Conservation (phyloP, 2,113 vertebrate species). For the Neoarius graeffei region DNA sequence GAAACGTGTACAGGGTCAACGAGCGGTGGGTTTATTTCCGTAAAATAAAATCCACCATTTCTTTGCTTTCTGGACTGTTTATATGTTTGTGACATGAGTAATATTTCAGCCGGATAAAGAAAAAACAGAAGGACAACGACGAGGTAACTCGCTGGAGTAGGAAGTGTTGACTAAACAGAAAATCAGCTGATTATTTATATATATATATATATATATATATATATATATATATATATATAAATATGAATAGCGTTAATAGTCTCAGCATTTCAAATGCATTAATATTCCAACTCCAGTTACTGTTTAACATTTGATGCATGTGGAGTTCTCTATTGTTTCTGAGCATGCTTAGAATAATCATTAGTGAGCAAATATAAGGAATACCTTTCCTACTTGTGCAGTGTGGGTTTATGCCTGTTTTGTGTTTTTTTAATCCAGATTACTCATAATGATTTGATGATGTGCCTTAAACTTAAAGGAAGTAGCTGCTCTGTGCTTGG, state of each 20-base stretch:
- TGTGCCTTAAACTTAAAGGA: background rate
- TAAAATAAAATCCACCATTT: too few species aligned
- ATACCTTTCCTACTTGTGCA: background rate
- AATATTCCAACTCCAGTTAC: background rate
- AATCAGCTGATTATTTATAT: too few species aligned
- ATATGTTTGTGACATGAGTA: background rate
- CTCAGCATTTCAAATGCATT: background rate
- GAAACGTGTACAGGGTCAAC: background rate
- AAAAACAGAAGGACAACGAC: background rate
- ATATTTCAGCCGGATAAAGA: background rate
- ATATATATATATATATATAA: too few species aligned
- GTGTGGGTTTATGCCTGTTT: background rate
- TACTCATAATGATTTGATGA: background rate
- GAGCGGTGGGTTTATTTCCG: background rate
- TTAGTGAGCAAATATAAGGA: background rate
- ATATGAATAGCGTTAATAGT: too few species aligned
- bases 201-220: too few species aligned
- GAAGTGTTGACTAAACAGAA: background rate
- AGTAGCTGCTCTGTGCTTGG: constrained; percentile 25
- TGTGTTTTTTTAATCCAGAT: background rate
- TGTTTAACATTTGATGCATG: background rate
- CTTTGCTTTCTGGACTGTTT: background rate
- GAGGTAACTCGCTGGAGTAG: background rate
- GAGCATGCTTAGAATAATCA: background rate
- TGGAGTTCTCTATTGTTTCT: background rate